phyloP scores from a whole-genome alignment of 2,797 vertebrate genomes.

The Tachyglossus aculeatus region DNA sequence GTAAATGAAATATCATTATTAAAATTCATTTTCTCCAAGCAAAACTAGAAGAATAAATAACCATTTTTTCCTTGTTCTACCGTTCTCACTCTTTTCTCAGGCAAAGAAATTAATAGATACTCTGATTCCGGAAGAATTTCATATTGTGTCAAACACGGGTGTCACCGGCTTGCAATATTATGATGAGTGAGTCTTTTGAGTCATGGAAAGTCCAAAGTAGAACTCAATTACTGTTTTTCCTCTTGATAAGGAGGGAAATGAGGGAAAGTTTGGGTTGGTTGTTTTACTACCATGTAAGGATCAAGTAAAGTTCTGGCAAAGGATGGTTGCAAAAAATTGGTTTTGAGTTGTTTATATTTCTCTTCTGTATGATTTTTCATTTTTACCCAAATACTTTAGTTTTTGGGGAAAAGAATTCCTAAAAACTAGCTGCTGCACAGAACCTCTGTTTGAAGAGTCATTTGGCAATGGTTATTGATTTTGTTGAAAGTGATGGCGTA shows the following conservation, averaged over 20 bases:
- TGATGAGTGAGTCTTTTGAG: conserved; percentile 80
- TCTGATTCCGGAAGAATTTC: conserved; percentile 88
- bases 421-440: too few relatives aligned
- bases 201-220: background rate
- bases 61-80: background rate
- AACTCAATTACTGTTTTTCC: background rate
- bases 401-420: too few relatives aligned
- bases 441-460: too few relatives aligned
- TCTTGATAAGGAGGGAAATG: background rate
- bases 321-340: background rate
- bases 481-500: too few relatives aligned
- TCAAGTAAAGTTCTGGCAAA: background rate
- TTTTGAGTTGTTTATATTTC: background rate
- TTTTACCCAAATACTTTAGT: too few relatives aligned
- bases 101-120: conserved; percentile 65
- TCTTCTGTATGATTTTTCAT: conserved; percentile 2
- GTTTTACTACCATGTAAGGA: background rate
- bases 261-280: background rate
- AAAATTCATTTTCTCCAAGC: conserved; percentile 10
- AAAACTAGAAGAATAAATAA: conserved; percentile 3
- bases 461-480: too few relatives aligned
- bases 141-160: conserved; percentile 85
- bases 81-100: conserved; percentile 57
- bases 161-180: conserved; percentile 81
- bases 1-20: background rate